Evolutionary conservation across 2,113 vertebrate genomes (phyloP).

Genomic region (Mus spicilegus): DNA sequence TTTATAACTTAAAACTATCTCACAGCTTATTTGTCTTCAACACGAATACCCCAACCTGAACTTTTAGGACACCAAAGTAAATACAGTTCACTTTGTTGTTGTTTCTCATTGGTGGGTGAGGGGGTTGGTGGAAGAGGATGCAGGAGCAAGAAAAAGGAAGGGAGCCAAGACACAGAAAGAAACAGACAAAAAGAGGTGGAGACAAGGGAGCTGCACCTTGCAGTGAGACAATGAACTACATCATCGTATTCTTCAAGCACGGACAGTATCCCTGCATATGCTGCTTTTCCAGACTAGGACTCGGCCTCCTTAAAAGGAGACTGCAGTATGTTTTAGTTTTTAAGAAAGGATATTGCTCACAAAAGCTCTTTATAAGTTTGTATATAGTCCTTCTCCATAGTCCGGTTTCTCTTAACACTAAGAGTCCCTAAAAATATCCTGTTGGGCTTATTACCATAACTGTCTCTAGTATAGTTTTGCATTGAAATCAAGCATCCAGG

Average conservation of each 20-base stretch:
- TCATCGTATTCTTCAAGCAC: not conserved
- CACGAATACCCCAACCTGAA: not conserved
- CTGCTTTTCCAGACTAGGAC: conserved; percentile 26
- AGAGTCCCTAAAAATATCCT: conserved; percentile 60
- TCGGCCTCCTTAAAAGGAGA: conserved; percentile 35
- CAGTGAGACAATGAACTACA: not conserved
- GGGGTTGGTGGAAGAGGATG: not conserved
- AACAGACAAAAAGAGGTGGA: not conserved
- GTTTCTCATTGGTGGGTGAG: not conserved
- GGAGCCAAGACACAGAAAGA: not conserved
- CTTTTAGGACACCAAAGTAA: not conserved
- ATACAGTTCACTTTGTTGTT: not conserved
- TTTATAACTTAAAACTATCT: not conserved
- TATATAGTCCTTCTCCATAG: conserved; percentile 67
- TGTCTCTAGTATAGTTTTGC: conserved; percentile 75
- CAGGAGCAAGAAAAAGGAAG: not conserved
- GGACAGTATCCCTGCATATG: not conserved
- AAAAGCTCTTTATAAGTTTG: conserved; percentile 59
- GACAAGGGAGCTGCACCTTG: not conserved
- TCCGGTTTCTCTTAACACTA: conserved; percentile 52
- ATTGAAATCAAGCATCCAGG: conserved; percentile 66
- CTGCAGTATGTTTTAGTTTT: conserved; percentile 36
- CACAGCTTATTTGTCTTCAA: not conserved
- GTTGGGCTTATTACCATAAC: conserved; percentile 66
- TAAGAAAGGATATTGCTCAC: conserved; percentile 34